Evolutionary conservation across 2,888 invertebrate species (phyloP).

Genomic region (Cheiracanthium punctorium): DNA sequence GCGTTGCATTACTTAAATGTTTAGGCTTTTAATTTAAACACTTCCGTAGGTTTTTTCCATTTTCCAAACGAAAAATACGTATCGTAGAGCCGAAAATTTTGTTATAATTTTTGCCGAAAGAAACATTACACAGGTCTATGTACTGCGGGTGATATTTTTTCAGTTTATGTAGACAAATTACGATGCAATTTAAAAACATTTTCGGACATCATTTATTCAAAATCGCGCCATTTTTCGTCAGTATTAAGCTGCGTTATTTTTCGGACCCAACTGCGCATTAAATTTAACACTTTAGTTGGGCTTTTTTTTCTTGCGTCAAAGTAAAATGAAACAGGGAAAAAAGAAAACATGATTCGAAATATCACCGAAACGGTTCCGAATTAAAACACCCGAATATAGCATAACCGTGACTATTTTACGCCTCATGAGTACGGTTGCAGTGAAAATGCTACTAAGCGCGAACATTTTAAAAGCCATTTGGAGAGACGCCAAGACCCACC

Average conservation of each 20-base stretch:
- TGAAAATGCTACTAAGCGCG: slow-evolving; percentile 8
- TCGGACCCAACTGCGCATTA: not conserved
- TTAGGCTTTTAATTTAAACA: too few relatives aligned
- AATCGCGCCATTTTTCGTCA: not conserved
- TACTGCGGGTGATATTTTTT: too few relatives aligned
- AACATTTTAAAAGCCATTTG: slow-evolving; percentile 67
- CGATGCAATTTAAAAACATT: not conserved
- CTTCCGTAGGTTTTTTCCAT: too few relatives aligned
- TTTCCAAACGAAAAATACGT: too few relatives aligned
- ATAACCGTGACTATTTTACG: slow-evolving; percentile 44
- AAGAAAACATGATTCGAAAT: slow-evolving; percentile 15
- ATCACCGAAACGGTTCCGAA: slow-evolving; percentile 11
- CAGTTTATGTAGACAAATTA: not conserved
- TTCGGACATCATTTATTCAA: not conserved
- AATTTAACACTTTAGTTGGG: not conserved
- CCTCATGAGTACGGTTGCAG: slow-evolving; percentile 9
- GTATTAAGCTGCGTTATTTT: not conserved
- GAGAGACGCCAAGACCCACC: slow-evolving; percentile 35
- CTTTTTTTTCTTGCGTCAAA: too few relatives aligned
- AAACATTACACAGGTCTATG: too few relatives aligned
- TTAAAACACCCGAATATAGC: slow-evolving; percentile 31
- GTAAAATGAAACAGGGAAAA: not conserved
- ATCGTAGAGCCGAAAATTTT: too few relatives aligned
- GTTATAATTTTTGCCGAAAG: too few relatives aligned
- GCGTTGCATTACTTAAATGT: too few relatives aligned